phyloP scores from a whole-genome alignment of 2,888 invertebrate species.

The Oxystoma pomonae region DNA sequence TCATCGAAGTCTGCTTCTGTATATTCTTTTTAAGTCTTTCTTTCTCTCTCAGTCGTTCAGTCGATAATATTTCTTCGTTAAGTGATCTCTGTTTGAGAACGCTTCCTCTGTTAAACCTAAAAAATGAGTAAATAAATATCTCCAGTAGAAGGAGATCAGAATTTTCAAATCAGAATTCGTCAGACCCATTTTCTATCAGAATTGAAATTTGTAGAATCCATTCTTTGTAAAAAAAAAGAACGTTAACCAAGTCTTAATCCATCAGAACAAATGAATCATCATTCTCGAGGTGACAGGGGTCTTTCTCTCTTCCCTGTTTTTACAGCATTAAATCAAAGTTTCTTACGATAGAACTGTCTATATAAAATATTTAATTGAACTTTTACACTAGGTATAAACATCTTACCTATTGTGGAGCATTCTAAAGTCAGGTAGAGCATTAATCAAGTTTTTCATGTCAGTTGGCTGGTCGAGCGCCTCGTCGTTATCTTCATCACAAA shows the following conservation, averaged over 20 bases:
- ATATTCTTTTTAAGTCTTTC: constrained; percentile 78
- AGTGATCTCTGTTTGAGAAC: constrained; percentile 81
- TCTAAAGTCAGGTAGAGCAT: constrained; percentile 64
- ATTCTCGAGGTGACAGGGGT: too few relatives aligned
- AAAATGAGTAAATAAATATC: constrained; percentile 1
- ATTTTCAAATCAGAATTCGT: too few relatives aligned
- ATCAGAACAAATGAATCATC: too few relatives aligned
- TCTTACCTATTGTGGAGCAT: constrained; percentile 30
- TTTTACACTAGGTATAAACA: background rate
- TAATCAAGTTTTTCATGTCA: constrained; percentile 64
- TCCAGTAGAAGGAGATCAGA: too few relatives aligned
- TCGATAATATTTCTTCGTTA: constrained; percentile 86
- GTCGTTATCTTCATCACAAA: constrained; percentile 69
- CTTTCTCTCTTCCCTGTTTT: too few relatives aligned
- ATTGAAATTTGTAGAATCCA: too few relatives aligned
- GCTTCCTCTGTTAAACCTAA: constrained; percentile 50
- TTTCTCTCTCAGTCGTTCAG: constrained; percentile 78
- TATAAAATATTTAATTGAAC: too few relatives aligned
- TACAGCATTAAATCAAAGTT: too few relatives aligned
- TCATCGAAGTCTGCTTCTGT: constrained; percentile 84
- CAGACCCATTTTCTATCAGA: too few relatives aligned
- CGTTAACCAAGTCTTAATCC: too few relatives aligned
- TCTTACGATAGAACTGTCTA: too few relatives aligned
- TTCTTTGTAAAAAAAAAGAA: too few relatives aligned
- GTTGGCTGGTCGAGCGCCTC: constrained; percentile 62